Evolutionary conservation across 2,797 vertebrate genomes (phyloP).

Genomic region (Tarsius wallacei): DNA sequence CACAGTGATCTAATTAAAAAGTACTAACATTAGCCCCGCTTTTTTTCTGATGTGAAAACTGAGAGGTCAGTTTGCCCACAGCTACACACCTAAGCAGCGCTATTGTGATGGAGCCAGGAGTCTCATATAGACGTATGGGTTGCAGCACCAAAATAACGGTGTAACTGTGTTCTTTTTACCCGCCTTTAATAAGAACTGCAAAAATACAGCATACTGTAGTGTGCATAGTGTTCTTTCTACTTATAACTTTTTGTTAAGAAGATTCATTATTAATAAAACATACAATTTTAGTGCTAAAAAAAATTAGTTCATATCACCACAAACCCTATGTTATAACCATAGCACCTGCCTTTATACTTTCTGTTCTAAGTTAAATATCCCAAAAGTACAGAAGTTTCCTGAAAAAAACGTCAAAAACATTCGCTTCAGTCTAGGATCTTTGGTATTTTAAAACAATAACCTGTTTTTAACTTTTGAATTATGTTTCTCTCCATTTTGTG

Average conservation of each 20-base stretch:
- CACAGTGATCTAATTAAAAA: neutral
- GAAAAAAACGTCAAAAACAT: neutral
- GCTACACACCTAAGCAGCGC: neutral
- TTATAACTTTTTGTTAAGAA: neutral
- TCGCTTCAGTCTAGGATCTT: neutral
- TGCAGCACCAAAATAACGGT: neutral
- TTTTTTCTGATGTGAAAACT: conserved; percentile 9
- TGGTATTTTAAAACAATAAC: conserved; percentile 5
- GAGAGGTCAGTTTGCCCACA: neutral
- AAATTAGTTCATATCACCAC: too few relatives aligned
- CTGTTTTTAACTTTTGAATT: neutral
- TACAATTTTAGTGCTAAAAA: conserved; percentile 12
- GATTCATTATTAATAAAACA: neutral
- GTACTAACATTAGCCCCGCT: neutral
- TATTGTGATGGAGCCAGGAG: neutral
- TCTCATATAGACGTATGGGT: neutral
- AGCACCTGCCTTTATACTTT: neutral
- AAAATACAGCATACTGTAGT: neutral
- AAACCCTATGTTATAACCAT: neutral
- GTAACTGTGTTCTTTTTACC: neutral
- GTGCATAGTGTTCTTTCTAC: neutral
- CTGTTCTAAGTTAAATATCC: neutral
- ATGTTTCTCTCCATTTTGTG: neutral
- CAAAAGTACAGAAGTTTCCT: neutral
- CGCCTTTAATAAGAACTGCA: neutral